Conservation (phyloP, 2,113 vertebrate genomes). For the Nibea coibor region DNA sequence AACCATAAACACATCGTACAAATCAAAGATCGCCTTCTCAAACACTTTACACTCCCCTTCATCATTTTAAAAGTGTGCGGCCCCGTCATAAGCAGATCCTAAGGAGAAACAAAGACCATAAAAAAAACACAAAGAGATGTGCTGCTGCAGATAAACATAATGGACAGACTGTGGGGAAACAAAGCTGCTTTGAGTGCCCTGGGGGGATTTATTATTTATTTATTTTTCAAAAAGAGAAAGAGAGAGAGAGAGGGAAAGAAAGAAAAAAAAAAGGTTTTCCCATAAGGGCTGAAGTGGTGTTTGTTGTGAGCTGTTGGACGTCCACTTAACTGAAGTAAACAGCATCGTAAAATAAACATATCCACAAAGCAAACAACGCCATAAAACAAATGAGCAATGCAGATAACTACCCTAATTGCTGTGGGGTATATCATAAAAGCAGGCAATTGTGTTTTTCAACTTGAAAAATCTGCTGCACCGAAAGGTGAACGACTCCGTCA, state of each 20-base stretch:
- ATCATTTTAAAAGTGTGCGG: constrained; percentile 57
- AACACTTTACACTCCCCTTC: constrained; percentile 40
- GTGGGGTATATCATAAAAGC: constrained; percentile 27
- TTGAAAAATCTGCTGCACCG: not conserved
- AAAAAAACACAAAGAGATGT: constrained; percentile 64
- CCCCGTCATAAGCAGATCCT: constrained; percentile 52
- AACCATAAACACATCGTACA: constrained; percentile 59
- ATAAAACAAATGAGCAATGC: constrained; percentile 52
- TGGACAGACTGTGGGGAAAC: constrained; percentile 30
- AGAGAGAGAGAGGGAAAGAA: not conserved
- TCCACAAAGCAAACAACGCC: constrained; percentile 42
- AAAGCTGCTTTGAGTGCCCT: constrained; percentile 48
- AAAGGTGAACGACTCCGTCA: constrained; percentile 14
- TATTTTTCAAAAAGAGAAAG: not conserved
- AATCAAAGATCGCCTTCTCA: constrained; percentile 55
- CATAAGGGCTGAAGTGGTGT: constrained; percentile 10
- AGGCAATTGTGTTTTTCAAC: constrained; percentile 9
- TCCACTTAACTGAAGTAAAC: constrained; percentile 58
- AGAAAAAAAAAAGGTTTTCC: constrained; percentile 32
- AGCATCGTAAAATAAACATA: constrained; percentile 56
- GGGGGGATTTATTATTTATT: constrained; percentile 33
- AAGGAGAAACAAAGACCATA: constrained; percentile 57
- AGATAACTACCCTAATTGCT: constrained; percentile 47
- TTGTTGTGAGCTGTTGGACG: constrained; percentile 42
- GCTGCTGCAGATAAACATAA: constrained; percentile 66